These are phyloP conservation scores for Bombus breviceps DNA, from an alignment of 1,140 invertebrate species.

Conservation along the genomic window DNA sequence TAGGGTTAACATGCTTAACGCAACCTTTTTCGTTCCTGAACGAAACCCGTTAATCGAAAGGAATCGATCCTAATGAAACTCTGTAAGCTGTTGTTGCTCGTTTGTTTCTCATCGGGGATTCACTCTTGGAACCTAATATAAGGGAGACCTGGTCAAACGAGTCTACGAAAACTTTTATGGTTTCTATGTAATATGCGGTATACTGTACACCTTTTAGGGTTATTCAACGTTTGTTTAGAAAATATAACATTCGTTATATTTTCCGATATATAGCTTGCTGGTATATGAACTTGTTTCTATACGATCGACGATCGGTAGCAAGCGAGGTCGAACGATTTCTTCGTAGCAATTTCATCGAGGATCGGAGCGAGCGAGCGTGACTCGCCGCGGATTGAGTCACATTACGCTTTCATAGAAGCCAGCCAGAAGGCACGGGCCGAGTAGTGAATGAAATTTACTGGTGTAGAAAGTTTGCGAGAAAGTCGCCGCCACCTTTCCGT, in stretches of 20 bases:
- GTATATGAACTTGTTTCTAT: background rate
- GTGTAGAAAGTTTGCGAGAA: constrained; percentile 80
- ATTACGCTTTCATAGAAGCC: constrained; percentile 66
- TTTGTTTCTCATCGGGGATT: background rate
- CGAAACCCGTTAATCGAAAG: background rate
- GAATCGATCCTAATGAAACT: background rate
- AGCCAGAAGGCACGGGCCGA: constrained; percentile 37
- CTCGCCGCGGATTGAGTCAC: constrained; percentile 63
- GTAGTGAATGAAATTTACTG: constrained; percentile 76
- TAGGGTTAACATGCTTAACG: no score
- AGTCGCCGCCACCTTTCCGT: constrained; percentile 72
- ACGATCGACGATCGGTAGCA: background rate
- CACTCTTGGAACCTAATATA: background rate
- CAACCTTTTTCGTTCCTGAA: no score
- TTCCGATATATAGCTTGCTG: no score
- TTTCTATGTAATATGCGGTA: background rate
- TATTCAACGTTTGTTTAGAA: background rate
- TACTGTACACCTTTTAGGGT: no score
- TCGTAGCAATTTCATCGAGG: constrained; percentile 55
- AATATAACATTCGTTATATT: constrained; percentile 1
- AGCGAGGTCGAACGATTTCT: constrained; percentile 54
- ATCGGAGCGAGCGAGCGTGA: constrained; percentile 57
- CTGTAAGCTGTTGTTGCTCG: background rate
- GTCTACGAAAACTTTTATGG: background rate
- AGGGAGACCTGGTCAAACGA: background rate